Evolutionary conservation across 2,888 invertebrate species (phyloP), one percentile per base, ranked within the genome.

Genomic region (Phymatocera aterrima): DNA sequence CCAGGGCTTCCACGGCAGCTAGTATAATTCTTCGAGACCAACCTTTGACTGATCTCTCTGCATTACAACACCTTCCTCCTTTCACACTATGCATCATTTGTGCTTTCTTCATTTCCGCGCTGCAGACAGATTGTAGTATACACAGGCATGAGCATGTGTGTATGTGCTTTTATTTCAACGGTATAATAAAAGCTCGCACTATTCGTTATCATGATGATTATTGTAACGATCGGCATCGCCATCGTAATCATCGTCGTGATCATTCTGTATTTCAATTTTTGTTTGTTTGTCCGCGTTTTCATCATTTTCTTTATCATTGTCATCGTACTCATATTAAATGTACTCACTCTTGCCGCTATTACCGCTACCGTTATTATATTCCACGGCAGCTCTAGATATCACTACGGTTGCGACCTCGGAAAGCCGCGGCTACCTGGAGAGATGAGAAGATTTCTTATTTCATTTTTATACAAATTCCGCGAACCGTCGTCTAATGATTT

Each of bases 401-500:
- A 10, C 12, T 12, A 43, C 43, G 43, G 43, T 21, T 18, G 34
- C 61, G 3, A 28, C 28, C 57, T 57, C 28, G 28, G 3, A 57
- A 57, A 57, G 15, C 57, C 57, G 57, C 15, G 28, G 40, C 8
- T 4, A 8, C 40, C 40, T 40, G 21, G 57, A 15, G 4, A 3
- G 5, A 24, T 57, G 4, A 28, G 34, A 18, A 61, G 18, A 64
- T 64, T 64, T 64, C 61, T 64, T 21, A 64, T 64, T 64, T 64
- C 37, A 64, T 64, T 37, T 10, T 5, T 15, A 3, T 18, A 37
- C 1, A 61, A 61, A 61, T 18, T 37, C 21, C 61, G 18, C 61
- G 61, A 64, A 34, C 12, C 61, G 21, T 64, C 61, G 57, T 81
- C 64, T 81, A 83, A 82, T 78, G 80, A 80, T 83, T 80, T 78